phyloP scores from a whole-genome alignment of 2,797 vertebrate species.

The Neosilurus mollespiculum region DNA sequence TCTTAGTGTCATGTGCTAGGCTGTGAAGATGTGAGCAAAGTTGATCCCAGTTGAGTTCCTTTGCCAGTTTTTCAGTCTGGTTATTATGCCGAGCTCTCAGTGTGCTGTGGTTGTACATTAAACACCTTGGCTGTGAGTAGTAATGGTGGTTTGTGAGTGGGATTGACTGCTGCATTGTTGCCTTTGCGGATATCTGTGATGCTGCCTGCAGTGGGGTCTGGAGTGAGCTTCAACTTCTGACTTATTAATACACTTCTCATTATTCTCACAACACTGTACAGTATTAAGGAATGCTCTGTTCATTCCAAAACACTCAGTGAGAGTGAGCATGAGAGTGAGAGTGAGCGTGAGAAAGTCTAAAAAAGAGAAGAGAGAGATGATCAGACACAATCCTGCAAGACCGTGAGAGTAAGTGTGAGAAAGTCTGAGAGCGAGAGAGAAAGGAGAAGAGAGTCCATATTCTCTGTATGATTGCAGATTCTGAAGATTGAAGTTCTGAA shows the following conservation, averaged over 20 bases:
- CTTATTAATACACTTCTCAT: no score
- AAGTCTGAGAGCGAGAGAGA: no score
- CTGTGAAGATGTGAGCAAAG: background rate
- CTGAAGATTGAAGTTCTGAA: background rate
- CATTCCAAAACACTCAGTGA: background rate
- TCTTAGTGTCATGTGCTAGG: background rate
- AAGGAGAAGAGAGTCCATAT: background rate
- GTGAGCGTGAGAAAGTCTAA: background rate
- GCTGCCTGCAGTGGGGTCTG: slow-evolving; percentile 26
- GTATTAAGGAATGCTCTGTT: background rate
- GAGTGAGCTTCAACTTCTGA: background rate
- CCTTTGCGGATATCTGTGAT: slow-evolving; percentile 29
- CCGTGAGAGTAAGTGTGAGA: no score
- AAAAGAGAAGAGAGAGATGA: no score
- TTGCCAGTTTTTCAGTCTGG: background rate
- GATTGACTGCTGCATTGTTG: slow-evolving; percentile 7
- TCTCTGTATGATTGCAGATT: background rate
- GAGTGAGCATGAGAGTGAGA: no score
- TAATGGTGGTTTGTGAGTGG: slow-evolving; percentile 21
- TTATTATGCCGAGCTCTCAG: background rate
- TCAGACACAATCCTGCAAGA: no score
- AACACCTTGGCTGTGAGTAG: slow-evolving; percentile 30
- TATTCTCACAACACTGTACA: background rate
- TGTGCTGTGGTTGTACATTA: background rate
- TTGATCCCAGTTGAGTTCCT: background rate